Conservation (phyloP, 2,113 vertebrate genomes). For the Mohoua ochrocephala region DNA sequence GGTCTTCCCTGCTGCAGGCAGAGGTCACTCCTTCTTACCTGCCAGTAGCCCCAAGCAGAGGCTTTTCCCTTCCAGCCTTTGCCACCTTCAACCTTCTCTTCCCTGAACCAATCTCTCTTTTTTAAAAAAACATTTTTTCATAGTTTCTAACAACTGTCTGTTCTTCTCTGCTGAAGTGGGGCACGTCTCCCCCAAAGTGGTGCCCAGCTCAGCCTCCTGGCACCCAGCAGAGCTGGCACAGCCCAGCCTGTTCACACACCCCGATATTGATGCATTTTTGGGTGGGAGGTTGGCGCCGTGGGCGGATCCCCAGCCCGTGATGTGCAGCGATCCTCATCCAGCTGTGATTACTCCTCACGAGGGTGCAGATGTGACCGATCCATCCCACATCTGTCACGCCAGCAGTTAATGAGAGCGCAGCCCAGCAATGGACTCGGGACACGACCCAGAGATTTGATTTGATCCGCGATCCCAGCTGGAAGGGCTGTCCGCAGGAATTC, state of each 20-base stretch:
- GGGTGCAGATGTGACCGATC: background rate
- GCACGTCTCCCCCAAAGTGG: accelerated
- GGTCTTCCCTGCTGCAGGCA: background rate
- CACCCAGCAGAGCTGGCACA: background rate
- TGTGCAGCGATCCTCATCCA: background rate
- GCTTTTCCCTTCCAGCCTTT: background rate
- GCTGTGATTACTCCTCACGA: background rate
- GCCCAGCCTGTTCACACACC: background rate
- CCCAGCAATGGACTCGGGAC: background rate
- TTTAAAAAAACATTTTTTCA: background rate
- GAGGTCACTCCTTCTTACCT: background rate
- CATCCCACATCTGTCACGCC: background rate
- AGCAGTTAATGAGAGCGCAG: background rate
- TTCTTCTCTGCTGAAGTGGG: background rate
- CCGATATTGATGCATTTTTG: background rate
- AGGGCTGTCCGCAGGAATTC: background rate
- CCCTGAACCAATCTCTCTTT: background rate
- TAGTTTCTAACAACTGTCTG: background rate
- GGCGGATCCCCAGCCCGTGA: background rate
- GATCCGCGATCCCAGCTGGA: background rate
- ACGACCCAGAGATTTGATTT: background rate
- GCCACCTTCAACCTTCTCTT: background rate
- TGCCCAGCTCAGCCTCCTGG: background rate
- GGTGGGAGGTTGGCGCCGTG: background rate
- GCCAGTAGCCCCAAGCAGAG: background rate